Evolutionary conservation across 2,888 invertebrate species (phyloP).

Genomic region (Euclidia mi): DNA sequence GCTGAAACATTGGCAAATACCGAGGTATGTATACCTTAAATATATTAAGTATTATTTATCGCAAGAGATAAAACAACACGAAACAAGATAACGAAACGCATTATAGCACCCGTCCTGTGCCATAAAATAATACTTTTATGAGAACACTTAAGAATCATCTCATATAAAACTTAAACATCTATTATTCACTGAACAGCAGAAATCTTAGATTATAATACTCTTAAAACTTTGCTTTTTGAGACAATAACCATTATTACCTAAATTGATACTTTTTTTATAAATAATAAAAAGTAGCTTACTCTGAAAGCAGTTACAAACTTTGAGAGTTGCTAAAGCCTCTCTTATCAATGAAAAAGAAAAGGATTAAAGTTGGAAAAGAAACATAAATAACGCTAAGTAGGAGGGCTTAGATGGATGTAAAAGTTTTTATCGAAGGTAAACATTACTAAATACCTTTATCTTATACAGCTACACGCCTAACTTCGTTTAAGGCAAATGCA

Average conservation of each 20-base stretch:
- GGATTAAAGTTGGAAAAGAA: constrained; percentile 67
- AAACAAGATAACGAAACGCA: neutral
- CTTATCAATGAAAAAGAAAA: constrained; percentile 67
- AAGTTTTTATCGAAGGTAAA: constrained; percentile 71
- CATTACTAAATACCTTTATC: constrained; percentile 60
- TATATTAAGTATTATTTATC: no score
- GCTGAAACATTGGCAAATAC: no score
- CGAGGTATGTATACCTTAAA: no score
- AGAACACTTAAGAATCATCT: constrained; percentile 4
- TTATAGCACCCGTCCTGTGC: neutral
- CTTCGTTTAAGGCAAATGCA: constrained; percentile 19
- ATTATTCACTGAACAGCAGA: constrained; percentile 34
- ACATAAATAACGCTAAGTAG: constrained; percentile 68
- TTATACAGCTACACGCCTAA: constrained; percentile 19
- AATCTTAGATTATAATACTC: constrained; percentile 32
- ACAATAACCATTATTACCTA: constrained; percentile 40
- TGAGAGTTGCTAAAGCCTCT: constrained; percentile 56
- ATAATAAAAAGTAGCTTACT: constrained; percentile 53
- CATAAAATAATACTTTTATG: neutral
- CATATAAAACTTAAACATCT: constrained; percentile 16
- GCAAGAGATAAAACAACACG: neutral
- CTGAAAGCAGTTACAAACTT: constrained; percentile 55
- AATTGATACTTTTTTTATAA: constrained; percentile 39
- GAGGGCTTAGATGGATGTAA: constrained; percentile 60
- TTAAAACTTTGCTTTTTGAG: constrained; percentile 38